Conservation (phyloP, 2,113 vertebrate species). For the Gavia stellata region DNA sequence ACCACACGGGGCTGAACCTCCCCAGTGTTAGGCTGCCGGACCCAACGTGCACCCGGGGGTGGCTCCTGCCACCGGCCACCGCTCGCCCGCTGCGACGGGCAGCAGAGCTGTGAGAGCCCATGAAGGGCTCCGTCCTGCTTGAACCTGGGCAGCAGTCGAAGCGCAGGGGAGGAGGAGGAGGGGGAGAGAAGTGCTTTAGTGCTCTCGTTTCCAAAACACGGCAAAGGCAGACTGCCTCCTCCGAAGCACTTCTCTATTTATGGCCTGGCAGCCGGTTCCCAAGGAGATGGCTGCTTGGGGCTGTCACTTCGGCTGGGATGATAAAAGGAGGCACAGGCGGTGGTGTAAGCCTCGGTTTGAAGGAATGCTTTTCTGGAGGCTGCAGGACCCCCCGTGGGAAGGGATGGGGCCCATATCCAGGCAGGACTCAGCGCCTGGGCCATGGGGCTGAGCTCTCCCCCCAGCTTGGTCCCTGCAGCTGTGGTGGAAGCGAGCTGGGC, state of each 20-base stretch:
- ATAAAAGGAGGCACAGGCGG: neutral
- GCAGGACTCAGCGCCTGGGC: neutral
- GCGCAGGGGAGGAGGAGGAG: neutral
- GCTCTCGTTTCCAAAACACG: neutral
- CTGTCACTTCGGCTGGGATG: neutral
- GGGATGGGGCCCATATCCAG: neutral
- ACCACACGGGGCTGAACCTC: accelerated
- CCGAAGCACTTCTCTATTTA: neutral
- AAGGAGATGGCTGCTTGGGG: neutral
- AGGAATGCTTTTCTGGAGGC: neutral
- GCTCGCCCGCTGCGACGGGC: neutral
- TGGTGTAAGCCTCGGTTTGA: neutral
- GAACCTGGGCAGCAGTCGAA: neutral
- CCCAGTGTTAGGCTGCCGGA: accelerated
- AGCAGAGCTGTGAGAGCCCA: neutral
- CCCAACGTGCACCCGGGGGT: neutral
- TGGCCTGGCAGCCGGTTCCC: conserved; percentile 14
- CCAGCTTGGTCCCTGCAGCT: neutral
- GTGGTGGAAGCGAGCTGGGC: neutral
- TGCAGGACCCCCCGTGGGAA: neutral
- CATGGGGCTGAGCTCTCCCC: accelerated
- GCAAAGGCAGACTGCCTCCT: neutral
- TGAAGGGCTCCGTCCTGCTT: accelerated
- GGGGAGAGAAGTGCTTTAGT: neutral
- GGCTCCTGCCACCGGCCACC: accelerated